Conservation (phyloP, 2,797 vertebrate species). For the Adelosebastes latens region DNA sequence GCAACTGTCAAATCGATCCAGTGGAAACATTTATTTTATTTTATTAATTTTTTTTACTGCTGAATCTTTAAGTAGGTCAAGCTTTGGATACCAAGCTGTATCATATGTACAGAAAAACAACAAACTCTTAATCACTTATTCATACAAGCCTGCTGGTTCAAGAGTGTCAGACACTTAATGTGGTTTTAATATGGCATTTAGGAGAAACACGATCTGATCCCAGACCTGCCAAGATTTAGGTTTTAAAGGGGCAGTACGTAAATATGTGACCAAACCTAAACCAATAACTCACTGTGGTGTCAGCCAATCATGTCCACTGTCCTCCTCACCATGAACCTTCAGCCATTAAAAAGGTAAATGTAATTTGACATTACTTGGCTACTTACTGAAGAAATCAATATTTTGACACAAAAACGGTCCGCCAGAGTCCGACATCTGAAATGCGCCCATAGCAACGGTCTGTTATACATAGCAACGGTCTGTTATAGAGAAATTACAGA, state of each 20-base stretch:
- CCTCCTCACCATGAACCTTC: background rate
- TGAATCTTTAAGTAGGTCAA: slow-evolving; percentile 19
- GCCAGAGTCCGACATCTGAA: no score
- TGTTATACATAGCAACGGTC: no score
- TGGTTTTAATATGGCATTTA: background rate
- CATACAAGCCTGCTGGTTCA: background rate
- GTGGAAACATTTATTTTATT: slow-evolving; percentile 39
- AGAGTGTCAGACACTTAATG: background rate
- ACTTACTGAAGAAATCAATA: no score
- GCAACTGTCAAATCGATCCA: slow-evolving; percentile 67
- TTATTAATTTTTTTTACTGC: slow-evolving; percentile 20
- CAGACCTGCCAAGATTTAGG: background rate
- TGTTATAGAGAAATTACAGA: no score
- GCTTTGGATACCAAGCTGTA: slow-evolving; percentile 64
- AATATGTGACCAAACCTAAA: background rate
- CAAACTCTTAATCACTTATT: background rate
- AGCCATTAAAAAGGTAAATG: background rate
- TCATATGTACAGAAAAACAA: slow-evolving; percentile 12
- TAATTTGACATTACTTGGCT: no score
- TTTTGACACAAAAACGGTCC: no score
- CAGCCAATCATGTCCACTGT: background rate
- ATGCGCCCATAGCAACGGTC: no score
- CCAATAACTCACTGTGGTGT: background rate
- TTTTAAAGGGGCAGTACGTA: slow-evolving; percentile 22
- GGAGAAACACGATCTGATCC: background rate